Evolutionary conservation across 2,888 invertebrate genomes (phyloP), one percentile per base, ranked within the genome.

Genomic region (Ophioninae sp.): DNA sequence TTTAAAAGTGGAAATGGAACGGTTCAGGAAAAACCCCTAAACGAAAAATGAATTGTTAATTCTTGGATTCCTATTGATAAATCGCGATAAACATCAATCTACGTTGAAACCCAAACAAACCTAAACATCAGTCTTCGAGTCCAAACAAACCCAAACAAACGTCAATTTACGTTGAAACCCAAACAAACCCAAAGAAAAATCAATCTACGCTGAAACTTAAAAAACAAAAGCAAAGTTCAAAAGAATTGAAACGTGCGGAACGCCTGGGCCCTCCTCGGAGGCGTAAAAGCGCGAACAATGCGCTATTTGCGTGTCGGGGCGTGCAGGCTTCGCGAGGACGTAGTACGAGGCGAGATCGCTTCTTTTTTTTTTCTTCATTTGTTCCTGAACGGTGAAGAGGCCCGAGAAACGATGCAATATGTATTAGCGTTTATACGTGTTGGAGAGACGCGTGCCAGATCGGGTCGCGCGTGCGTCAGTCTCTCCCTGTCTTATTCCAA

Each of bases 391-490:
- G 30, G 30, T 30, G 30, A 30, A 82, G 83, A 68, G 64, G 73
- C 74, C 84, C 80, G 84, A 85, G 81, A 85, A 84, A 87, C 85
- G 86, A 61, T 23, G 63, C 56, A 64, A 59, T 56, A 68, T 37
- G 58, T 58, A 76, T 74, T 61, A 56, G 63, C 41, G 79, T 76
- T 78, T 39, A 72, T 67, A 63, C 44, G 68, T 61, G 20, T 44
- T 68, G 13, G 51, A 10, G 51, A 74, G 90, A 90, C 91, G 91
- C 91, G 91, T 91, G 91, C 91, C 91, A 88, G 90, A 87, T 88
- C 86, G 59, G 77, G 87, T 87, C 87, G 89, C 88, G 89, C 91
- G 91, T 90, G 90, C 90, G 91, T 91, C 91, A 90, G 85, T 87
- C 44, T 61, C 39, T 41, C 85, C 86, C 44, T 78, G 87, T 74